Evolutionary conservation across 1,140 invertebrate genomes (phyloP).

Genomic region (Ephestia elutella): DNA sequence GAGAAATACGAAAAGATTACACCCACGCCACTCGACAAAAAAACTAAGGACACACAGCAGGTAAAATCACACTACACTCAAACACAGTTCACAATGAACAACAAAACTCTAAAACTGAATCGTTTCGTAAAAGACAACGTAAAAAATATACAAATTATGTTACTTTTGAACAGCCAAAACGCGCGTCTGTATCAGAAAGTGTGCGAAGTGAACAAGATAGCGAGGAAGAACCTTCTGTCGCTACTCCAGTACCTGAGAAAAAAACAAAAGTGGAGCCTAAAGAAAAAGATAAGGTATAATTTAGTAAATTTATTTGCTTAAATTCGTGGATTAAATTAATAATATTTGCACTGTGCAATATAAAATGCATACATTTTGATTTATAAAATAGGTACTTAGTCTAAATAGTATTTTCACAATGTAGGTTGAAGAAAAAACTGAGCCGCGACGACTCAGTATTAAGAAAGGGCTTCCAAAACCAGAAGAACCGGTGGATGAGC

Average conservation of each 20-base stretch:
- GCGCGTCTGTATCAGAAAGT: conserved; percentile 56
- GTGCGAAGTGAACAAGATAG: conserved; percentile 60
- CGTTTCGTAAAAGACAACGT: not conserved
- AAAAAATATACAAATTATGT: not conserved
- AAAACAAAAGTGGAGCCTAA: conserved; percentile 50
- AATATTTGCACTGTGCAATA: too few species aligned
- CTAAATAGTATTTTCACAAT: conserved; percentile 37
- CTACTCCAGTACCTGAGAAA: conserved; percentile 52
- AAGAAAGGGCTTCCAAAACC: conserved; percentile 72
- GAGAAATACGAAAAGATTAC: conserved; percentile 76
- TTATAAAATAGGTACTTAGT: not conserved
- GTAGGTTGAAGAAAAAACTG: conserved; percentile 56
- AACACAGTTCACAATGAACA: conserved; percentile 20
- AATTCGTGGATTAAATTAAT: not conserved
- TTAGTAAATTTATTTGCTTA: not conserved
- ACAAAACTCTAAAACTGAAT: not conserved
- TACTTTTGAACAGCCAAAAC: conserved; percentile 48
- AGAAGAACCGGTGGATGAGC: conserved; percentile 74
- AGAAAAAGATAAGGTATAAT: conserved; percentile 52
- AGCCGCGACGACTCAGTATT: conserved; percentile 68
- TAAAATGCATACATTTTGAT: too few species aligned
- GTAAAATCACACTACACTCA: conserved; percentile 46
- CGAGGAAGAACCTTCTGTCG: conserved; percentile 56
- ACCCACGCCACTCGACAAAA: conserved; percentile 68
- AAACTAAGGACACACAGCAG: conserved; percentile 60